Conservation (phyloP, 2,797 vertebrate species). For the Emydoidea blandingii region DNA sequence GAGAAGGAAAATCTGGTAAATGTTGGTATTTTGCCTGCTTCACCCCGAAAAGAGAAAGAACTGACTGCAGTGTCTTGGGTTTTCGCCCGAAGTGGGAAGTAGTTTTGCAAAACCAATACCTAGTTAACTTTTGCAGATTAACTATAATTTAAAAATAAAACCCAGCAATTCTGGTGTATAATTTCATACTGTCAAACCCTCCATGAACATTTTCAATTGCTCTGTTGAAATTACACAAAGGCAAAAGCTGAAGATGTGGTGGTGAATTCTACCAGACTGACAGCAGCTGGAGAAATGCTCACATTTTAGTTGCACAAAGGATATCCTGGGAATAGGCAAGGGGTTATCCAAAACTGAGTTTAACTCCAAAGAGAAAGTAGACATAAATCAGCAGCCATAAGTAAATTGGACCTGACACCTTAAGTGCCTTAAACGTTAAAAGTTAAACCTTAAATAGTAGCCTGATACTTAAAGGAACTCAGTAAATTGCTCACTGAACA, state of each 20-base stretch:
- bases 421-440: constrained; percentile 76
- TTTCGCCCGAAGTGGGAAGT: constrained; percentile 16
- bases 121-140: constrained; percentile 49
- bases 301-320: neutral
- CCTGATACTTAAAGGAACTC: constrained; percentile 75
- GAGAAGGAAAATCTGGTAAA: neutral
- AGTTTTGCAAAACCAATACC: constrained; percentile 48
- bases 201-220: constrained; percentile 17
- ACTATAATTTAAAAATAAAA: constrained; percentile 15
- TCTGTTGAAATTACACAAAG: neutral
- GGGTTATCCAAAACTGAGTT: neutral
- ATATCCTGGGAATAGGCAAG: neutral
- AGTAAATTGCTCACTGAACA: constrained; percentile 64
- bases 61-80: constrained; percentile 47
- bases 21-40: constrained; percentile 4
- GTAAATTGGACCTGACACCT: constrained; percentile 77
- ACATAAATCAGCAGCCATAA: constrained; percentile 69
- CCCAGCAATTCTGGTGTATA: neutral
- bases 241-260: neutral
- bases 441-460: constrained; percentile 73
- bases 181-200: neutral
- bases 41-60: neutral
- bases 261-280: neutral
- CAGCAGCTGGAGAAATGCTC: neutral
- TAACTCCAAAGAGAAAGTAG: constrained; percentile 45